These are phyloP conservation scores for Zosterops lateralis DNA, from an alignment of 2,113 vertebrate genomes.

Conservation along the genomic window DNA sequence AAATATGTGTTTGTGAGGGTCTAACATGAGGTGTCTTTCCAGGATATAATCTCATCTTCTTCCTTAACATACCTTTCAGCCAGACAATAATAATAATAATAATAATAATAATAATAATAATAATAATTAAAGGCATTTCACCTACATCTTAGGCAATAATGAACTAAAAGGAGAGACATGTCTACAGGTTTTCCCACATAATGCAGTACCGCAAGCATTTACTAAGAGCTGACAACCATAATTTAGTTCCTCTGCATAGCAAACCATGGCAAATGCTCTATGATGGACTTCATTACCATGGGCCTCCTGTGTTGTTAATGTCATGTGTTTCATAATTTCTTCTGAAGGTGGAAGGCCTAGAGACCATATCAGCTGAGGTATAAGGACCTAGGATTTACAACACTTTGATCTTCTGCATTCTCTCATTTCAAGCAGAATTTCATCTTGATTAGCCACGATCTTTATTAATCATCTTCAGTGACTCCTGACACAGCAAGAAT, in stretches of 20 bases:
- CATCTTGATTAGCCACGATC: not conserved
- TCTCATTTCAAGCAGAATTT: not conserved
- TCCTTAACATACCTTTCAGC: not conserved
- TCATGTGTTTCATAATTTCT: not conserved
- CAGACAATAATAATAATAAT: not conserved
- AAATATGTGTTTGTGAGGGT: rapidly evolving
- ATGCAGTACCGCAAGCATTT: not conserved
- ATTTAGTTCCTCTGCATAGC: not conserved
- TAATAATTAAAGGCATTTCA: not conserved
- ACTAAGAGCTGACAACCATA: not conserved
- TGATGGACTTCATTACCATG: not conserved
- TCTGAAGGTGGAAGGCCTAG: not conserved
- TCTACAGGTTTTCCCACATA: not conserved
- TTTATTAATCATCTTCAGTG: not conserved
- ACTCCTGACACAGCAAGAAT: not conserved
- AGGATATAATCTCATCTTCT: not conserved
- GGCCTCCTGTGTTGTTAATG: not conserved
- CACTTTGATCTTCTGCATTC: not conserved
- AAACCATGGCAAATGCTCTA: not conserved
- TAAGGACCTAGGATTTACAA: not conserved
- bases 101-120: not conserved
- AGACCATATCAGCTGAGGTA: not conserved
- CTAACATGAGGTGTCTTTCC: too few relatives aligned
- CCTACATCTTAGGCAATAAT: not conserved
- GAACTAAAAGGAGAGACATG: not conserved